These are phyloP conservation scores for Drosophila funebris DNA, from an alignment of 1,140 invertebrate genomes.

Conservation along the genomic window DNA sequence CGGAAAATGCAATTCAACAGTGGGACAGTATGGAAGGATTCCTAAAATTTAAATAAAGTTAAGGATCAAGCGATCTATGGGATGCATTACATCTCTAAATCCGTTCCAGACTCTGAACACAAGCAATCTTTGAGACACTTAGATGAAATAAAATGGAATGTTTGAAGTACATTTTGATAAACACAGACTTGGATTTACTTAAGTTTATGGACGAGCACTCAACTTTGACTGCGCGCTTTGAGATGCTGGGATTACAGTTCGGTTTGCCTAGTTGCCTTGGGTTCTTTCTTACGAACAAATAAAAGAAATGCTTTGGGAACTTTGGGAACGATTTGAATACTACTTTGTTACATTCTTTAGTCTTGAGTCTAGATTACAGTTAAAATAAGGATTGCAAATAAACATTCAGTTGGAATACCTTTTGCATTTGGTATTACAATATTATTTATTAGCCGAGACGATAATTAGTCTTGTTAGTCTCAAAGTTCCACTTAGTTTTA, in stretches of 20 bases:
- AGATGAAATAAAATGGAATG: conserved; percentile 5
- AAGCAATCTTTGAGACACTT: conserved; percentile 15
- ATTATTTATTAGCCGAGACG: background rate
- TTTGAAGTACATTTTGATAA: conserved; percentile 36
- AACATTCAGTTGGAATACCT: no score
- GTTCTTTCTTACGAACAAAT: background rate
- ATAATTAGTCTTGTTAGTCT: background rate
- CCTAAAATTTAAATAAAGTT: background rate
- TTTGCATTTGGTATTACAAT: no score
- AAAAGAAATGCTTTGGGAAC: background rate
- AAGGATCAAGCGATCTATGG: background rate
- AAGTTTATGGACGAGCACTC: conserved; percentile 46
- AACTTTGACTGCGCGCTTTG: conserved; percentile 33
- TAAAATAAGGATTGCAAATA: no score
- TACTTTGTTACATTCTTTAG: no score
- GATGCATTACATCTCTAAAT: no score
- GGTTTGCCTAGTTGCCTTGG: conserved; percentile 19
- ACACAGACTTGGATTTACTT: conserved; percentile 47
- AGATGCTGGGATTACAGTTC: conserved; percentile 31
- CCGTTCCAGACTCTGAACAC: background rate
- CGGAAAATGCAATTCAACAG: conserved; percentile 20
- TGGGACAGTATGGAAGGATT: conserved; percentile 24
- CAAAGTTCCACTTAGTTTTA: conserved; percentile 2
- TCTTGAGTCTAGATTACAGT: no score
- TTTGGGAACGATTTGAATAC: background rate